Conservation (phyloP, 2,888 invertebrate species). For the Spicauda simplicius region DNA sequence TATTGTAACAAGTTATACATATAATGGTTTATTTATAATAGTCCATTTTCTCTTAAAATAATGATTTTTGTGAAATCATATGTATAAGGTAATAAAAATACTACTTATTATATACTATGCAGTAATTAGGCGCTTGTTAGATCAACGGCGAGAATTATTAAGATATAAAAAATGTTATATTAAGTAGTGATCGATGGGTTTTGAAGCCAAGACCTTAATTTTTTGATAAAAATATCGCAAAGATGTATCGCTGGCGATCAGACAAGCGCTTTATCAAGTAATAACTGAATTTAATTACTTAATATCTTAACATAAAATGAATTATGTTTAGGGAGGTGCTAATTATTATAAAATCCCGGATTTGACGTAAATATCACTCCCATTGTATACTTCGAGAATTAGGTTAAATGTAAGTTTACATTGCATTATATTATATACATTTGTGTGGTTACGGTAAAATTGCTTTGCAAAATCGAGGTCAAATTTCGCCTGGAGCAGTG, state of each 20-base stretch:
- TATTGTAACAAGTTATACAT: too few species aligned
- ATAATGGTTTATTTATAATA: too few species aligned
- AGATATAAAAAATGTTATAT: neutral
- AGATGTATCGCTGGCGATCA: too few species aligned
- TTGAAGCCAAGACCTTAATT: neutral
- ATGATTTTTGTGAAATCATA: neutral
- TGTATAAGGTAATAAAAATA: neutral
- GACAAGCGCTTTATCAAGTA: too few species aligned
- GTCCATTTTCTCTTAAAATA: neutral
- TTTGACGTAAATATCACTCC: constrained; percentile 1
- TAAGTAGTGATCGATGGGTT: neutral
- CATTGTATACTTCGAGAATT: constrained; percentile 3
- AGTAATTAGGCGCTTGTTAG: neutral
- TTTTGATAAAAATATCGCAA: too few species aligned
- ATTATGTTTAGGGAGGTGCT: constrained; percentile 33
- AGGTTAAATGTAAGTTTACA: constrained; percentile 26
- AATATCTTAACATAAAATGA: neutral
- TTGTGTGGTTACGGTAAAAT: neutral
- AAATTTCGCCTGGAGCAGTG: too few species aligned
- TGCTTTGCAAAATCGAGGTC: neutral
- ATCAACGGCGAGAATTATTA: neutral
- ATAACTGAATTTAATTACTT: neutral
- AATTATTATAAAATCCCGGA: constrained; percentile 26
- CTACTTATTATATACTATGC: neutral
- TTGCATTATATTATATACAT: constrained; percentile 4